phyloP scores from a whole-genome alignment of 2,113 vertebrate species.

The Tragulus kanchil region DNA sequence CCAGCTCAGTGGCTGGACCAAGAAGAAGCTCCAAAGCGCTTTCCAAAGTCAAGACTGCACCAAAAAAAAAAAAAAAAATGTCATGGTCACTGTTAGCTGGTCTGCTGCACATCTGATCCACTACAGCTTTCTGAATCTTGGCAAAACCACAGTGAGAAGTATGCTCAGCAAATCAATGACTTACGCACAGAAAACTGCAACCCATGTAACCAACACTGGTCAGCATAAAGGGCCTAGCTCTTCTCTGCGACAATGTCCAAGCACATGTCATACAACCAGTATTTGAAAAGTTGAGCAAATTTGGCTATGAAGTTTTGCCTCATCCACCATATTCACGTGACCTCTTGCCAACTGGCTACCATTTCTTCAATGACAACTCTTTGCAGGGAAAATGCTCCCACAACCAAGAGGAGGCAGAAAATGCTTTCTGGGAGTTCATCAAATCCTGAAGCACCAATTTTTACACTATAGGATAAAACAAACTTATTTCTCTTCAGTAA shows the following conservation, averaged over 20 bases:
- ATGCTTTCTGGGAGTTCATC: not conserved
- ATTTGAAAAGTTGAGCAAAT: not conserved
- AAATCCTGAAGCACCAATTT: not conserved
- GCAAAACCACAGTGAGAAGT: not conserved
- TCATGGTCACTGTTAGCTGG: not conserved
- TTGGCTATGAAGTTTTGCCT: not conserved
- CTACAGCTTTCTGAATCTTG: not conserved
- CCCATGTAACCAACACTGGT: not conserved
- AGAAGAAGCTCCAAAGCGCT: not conserved
- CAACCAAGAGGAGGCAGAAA: not conserved
- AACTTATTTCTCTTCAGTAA: not conserved
- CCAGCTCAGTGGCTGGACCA: not conserved
- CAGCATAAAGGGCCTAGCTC: not conserved
- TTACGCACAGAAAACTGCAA: not conserved
- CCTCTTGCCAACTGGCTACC: not conserved
- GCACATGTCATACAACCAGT: accelerated
- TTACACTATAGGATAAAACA: not conserved
- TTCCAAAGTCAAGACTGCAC: not conserved
- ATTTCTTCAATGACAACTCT: not conserved
- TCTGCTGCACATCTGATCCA: not conserved
- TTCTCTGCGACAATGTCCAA: not conserved
- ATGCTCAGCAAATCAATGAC: not conserved
- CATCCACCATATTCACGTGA: not conserved
- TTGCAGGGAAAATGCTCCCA: not conserved
- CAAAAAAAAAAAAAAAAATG: no score